Evolutionary conservation across 2,113 vertebrate species (phyloP).

Genomic region (Notothenia rossii): DNA sequence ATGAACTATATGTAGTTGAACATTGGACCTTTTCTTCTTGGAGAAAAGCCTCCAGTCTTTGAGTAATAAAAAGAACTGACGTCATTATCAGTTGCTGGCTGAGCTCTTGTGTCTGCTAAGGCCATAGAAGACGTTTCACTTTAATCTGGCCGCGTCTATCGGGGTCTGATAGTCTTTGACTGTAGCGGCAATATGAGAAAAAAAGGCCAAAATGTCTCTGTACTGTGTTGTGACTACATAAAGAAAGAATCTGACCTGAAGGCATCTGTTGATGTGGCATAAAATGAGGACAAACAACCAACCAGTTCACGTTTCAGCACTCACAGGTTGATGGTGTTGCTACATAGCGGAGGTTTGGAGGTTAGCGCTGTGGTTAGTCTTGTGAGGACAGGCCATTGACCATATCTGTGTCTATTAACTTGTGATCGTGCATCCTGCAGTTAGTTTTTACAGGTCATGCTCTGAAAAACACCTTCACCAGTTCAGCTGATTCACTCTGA

Average conservation of each 20-base stretch:
- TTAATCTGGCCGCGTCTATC: background rate
- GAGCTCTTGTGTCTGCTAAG: background rate
- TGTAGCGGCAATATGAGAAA: background rate
- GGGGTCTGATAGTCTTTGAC: background rate
- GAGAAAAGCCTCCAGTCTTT: slow-evolving; percentile 17
- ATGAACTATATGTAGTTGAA: background rate
- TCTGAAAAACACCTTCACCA: too few species aligned
- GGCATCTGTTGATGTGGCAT: background rate
- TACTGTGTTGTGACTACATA: background rate
- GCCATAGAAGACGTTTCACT: background rate
- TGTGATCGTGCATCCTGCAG: too few species aligned
- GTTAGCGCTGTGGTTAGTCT: too few species aligned
- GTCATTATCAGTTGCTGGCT: background rate
- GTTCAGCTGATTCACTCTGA: too few species aligned
- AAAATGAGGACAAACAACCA: background rate
- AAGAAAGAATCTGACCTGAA: background rate
- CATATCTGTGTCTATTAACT: too few species aligned
- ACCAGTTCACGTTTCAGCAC: background rate
- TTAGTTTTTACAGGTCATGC: too few species aligned
- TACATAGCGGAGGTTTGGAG: background rate
- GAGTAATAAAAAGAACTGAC: background rate
- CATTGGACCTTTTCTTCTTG: background rate
- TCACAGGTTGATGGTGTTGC: background rate
- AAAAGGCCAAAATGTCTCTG: background rate
- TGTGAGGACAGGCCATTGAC: too few species aligned